Conservation (phyloP, 2,888 invertebrate genomes). For the Lithophane ornitopus region DNA sequence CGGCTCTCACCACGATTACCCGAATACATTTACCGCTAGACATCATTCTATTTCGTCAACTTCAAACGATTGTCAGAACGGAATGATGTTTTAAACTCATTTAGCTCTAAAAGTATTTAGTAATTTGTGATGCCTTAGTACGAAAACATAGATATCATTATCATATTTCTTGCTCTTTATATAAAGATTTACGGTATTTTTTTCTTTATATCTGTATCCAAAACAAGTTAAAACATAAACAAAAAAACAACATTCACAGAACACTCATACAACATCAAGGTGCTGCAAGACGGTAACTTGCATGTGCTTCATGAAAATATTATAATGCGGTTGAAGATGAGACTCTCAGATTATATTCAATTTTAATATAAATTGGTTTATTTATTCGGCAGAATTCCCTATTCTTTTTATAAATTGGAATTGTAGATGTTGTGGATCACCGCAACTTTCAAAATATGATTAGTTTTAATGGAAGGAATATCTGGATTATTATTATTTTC, state of each 20-base stretch:
- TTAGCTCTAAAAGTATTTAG: neutral
- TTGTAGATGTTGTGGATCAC: neutral
- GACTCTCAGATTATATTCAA: constrained; percentile 12
- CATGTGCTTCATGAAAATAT: constrained; percentile 70
- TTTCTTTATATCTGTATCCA: constrained; percentile 50
- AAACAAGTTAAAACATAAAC: constrained; percentile 58
- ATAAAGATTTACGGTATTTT: neutral
- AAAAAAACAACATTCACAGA: constrained; percentile 71
- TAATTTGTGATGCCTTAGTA: neutral
- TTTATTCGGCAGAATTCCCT: neutral
- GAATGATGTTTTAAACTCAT: neutral
- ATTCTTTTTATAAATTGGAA: neutral
- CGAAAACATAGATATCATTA: neutral
- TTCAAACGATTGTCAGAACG: neutral
- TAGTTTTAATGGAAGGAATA: neutral
- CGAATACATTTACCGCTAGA: neutral
- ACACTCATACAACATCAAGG: constrained; percentile 75
- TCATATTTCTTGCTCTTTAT: neutral
- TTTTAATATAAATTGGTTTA: neutral
- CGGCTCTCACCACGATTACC: neutral
- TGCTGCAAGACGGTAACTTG: constrained; percentile 81
- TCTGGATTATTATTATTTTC: neutral
- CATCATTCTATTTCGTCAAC: neutral
- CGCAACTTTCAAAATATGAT: neutral
- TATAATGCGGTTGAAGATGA: constrained; percentile 48